A percentile compares a stretch with the other conserved stretches of the same genome.
Conservation (phyloP, 2,797 vertebrate species). For the Rhinogobio ventralis region DNA sequence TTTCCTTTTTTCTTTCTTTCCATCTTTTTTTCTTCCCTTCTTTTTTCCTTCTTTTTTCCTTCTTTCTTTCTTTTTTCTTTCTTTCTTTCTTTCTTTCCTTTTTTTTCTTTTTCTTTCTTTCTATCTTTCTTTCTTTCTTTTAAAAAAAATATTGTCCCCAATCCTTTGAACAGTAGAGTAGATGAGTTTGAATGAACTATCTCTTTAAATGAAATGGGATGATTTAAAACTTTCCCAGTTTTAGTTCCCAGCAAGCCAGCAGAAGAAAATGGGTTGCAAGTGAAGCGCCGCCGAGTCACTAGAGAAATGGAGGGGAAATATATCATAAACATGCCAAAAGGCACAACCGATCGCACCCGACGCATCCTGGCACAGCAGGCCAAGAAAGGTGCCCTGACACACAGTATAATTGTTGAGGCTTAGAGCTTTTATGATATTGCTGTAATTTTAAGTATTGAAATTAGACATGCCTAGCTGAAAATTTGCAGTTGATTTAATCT, state of each 20-base stretch:
- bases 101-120: no score
- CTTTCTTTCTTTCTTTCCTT: no score
- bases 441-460: not conserved
- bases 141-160: not conserved
- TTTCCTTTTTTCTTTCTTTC: no score
- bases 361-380: slow-evolving; percentile 94
- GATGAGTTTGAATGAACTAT: not conserved
- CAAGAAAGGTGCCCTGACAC: slow-evolving; percentile 80
- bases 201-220: not conserved
- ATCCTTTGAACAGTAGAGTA: not conserved
- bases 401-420: not conserved
- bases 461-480: not conserved
- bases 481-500: not conserved
- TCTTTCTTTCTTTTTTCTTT: no score
- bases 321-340: slow-evolving; percentile 96
- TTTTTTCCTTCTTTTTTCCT: no score
- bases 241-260: slow-evolving; percentile 75
- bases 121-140: no score
- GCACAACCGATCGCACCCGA: slow-evolving; percentile 88
- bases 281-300: slow-evolving; percentile 89
- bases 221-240: slow-evolving; percentile 34
- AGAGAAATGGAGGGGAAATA: slow-evolving; percentile 98
- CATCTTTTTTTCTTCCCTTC: no score
- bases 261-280: slow-evolving; percentile 73
- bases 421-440: not conserved